Evolutionary conservation across 2,888 invertebrate species (phyloP), one percentile per base, ranked within the genome.

Genomic region (Hypercompe scribonia): DNA sequence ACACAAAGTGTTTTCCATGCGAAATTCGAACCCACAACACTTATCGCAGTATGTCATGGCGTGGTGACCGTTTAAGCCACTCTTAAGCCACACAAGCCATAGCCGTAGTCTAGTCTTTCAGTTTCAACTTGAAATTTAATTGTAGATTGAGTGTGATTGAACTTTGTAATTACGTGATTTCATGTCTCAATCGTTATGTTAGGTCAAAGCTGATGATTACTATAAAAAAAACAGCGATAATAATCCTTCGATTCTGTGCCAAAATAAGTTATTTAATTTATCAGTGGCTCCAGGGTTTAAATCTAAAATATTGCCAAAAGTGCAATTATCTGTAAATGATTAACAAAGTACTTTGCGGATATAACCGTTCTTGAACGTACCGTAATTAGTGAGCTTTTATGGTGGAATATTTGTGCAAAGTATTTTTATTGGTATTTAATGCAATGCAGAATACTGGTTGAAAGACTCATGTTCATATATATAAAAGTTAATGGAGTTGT

Each of bases 351-450:
- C 76, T 76, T 58, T 18, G 67, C 36, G n/a, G 67, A 64, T 34
- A 72, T 85, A 86, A 86, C 86, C 75, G 86, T 84, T 83, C 79
- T 73, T 83, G 80, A 86, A 83, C 78, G 81, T 54, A 34, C 67
- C 34, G 71, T 80, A 85, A 86, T 85, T 85, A 79, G 63, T 81
- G 64, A 36, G 65, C 65, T 78, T 83, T 77, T 79, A 82, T 76
- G 58, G 69, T 68, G 74, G 74, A 68, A 76, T 79, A 72, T 71
- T 66, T 70, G 65, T 67, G 36, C 13, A 31, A 72, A 68, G 66
- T 67, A 84, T 81, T 78, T 83, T 81, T 81, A 84, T 79, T 72
- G 36, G 36, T 31, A 31, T 64, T 39, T 66, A 65, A 65, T 42
- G n/a, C 34, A 54, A 13, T 34, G 2, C 36, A 36, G 36, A 34